Evolutionary conservation across 1,140 invertebrate genomes (phyloP).

Genomic region (Leptinotarsa lineolata): DNA sequence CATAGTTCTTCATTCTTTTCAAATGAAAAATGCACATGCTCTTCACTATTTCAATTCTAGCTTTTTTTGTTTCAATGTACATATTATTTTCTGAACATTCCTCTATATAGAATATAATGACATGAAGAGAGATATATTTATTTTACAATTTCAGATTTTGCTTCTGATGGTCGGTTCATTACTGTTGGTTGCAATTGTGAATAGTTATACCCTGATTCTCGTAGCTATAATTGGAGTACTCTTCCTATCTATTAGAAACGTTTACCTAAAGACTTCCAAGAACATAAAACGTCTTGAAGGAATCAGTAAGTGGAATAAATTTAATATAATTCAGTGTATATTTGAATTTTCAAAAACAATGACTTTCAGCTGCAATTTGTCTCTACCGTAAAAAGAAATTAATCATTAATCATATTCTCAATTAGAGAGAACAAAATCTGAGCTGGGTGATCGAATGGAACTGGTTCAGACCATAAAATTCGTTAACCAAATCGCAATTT

Average conservation of each 20-base stretch:
- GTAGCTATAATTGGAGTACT: constrained; percentile 62
- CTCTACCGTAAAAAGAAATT: too few species aligned
- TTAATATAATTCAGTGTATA: too few species aligned
- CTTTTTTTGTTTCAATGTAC: neutral
- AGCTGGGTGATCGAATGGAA: too few species aligned
- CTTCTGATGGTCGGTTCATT: constrained; percentile 57
- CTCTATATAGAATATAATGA: neutral
- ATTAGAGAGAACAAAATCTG: too few species aligned
- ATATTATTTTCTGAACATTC: neutral
- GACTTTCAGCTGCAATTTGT: too few species aligned
- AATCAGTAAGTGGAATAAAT: constrained; percentile 58
- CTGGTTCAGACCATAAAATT: too few species aligned
- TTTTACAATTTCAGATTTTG: constrained; percentile 44
- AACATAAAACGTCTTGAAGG: constrained; percentile 69
- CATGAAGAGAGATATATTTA: neutral
- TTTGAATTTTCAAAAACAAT: too few species aligned
- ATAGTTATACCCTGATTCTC: constrained; percentile 65
- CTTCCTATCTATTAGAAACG: constrained; percentile 61
- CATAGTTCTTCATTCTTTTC: neutral
- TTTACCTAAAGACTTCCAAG: constrained; percentile 66
- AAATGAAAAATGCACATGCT: neutral
- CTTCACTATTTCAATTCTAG: neutral
- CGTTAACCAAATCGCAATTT: too few species aligned
- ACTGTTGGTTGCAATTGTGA: constrained; percentile 64
- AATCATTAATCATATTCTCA: too few species aligned